Percentiles rank a stretch among this genome's conserved stretches.
phyloP scores from a whole-genome alignment of 2,888 invertebrate species.

The Pteria penguin region DNA sequence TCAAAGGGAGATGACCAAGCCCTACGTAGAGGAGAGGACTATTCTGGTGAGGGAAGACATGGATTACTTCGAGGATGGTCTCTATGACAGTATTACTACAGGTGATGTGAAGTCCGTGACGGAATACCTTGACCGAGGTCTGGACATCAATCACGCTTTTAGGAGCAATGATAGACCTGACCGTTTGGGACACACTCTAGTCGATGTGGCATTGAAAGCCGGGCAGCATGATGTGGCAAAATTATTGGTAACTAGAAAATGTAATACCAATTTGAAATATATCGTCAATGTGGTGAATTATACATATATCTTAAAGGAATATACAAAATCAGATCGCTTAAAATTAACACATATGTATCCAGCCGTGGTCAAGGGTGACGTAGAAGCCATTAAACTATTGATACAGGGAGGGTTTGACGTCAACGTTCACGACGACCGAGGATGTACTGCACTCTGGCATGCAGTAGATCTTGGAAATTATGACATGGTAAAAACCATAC shows the following conservation, averaged over 20 bases:
- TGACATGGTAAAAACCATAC: conserved; percentile 65
- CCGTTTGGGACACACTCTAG: conserved; percentile 62
- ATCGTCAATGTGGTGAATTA: conserved; percentile 62
- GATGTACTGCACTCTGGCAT: conserved; percentile 69
- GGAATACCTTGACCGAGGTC: conserved; percentile 60
- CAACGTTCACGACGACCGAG: conserved; percentile 66
- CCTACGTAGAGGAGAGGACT: too few species aligned
- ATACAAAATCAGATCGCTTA: conserved; percentile 57
- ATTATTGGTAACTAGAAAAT: conserved; percentile 53
- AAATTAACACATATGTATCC: conserved; percentile 64
- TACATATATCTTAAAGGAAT: conserved; percentile 55
- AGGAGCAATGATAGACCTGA: conserved; percentile 57
- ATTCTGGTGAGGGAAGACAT: too few species aligned
- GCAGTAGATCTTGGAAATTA: conserved; percentile 69
- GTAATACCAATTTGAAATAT: conserved; percentile 64
- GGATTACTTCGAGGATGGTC: conserved; percentile 67
- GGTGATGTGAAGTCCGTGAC: conserved; percentile 49
- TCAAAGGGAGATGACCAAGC: too few species aligned
- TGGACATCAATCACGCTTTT: conserved; percentile 66
- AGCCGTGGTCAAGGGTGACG: conserved; percentile 62
- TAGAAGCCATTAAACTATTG: conserved; percentile 61
- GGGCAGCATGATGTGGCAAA: conserved; percentile 57
- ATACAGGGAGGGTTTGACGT: conserved; percentile 69
- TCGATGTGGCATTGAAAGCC: conserved; percentile 60
- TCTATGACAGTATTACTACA: conserved; percentile 54